A percentile compares a stretch with the other conserved stretches of the same genome.
These are phyloP conservation scores for Anas platyrhynchos DNA, from an alignment of 2,113 vertebrate genomes.

Conservation along the genomic window DNA sequence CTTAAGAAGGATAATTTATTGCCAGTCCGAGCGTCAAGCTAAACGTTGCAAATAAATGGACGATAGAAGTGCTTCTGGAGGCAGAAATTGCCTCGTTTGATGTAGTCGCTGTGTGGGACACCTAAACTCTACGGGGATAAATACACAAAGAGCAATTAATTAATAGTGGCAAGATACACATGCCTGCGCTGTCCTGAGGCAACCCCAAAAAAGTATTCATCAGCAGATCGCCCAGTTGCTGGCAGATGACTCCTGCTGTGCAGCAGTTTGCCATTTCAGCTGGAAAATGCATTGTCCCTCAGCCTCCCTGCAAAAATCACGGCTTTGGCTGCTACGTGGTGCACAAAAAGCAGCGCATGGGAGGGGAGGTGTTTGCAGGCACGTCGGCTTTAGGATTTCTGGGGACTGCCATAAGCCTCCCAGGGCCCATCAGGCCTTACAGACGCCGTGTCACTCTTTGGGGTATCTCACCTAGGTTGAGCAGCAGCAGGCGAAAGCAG, in stretches of 20 bases:
- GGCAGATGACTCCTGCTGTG: constrained; percentile 28
- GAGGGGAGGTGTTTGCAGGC: background rate
- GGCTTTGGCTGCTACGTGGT: background rate
- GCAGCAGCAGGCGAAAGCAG: background rate
- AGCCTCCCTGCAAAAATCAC: background rate
- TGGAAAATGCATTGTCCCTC: constrained; percentile 22
- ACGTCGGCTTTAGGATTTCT: background rate
- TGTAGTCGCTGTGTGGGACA: background rate
- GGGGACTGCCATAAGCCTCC: background rate
- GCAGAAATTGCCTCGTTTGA: constrained; percentile 15
- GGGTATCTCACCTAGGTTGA: background rate
- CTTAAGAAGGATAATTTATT: constrained; percentile 26
- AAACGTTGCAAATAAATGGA: background rate
- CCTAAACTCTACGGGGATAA: constrained; percentile 43
- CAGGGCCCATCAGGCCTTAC: background rate
- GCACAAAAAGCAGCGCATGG: background rate
- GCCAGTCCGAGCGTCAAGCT: background rate
- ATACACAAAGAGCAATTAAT: constrained; percentile 41
- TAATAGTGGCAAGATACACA: background rate
- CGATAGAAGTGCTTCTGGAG: constrained; percentile 29
- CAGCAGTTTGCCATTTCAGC: constrained; percentile 40
- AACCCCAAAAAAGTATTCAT: constrained; percentile 44
- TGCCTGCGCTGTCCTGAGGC: constrained; percentile 38
- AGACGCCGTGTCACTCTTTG: background rate
- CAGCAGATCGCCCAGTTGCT: constrained; percentile 41